Percentiles rank a stretch among this genome's conserved stretches.
Conservation (phyloP, 2,797 vertebrate genomes). For the Staurois parvus region DNA sequence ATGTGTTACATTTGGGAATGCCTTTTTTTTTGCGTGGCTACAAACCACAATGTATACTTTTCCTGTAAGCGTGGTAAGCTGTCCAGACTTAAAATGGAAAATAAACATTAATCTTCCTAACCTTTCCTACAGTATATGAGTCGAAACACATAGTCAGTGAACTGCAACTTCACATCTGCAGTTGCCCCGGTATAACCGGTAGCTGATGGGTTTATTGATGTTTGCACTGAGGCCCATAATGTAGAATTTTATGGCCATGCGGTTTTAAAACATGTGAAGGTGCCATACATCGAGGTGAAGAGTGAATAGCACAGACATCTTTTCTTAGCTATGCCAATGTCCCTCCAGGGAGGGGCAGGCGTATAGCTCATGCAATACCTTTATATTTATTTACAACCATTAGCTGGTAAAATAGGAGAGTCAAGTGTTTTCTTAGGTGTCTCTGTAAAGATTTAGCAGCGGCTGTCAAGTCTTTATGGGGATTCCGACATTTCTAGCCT, state of each 20-base stretch:
- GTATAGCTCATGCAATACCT: background rate
- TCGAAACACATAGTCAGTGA: slow-evolving; percentile 7
- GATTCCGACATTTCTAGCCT: slow-evolving; percentile 20
- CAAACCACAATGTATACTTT: background rate
- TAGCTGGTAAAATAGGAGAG: slow-evolving; percentile 19
- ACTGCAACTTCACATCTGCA: slow-evolving; percentile 24
- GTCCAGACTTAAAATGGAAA: slow-evolving; percentile 23
- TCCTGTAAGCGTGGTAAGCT: background rate
- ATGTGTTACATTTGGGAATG: background rate
- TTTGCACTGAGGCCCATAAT: slow-evolving; percentile 29
- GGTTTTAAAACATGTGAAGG: slow-evolving; percentile 19
- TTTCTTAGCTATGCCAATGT: background rate
- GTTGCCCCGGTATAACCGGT: background rate
- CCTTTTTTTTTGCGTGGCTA: background rate
- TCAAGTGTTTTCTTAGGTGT: slow-evolving; percentile 35
- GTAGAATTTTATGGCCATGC: background rate
- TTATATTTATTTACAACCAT: slow-evolving; percentile 12
- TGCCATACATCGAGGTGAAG: slow-evolving; percentile 9
- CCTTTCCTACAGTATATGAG: slow-evolving; percentile 11
- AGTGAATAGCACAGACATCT: slow-evolving; percentile 2
- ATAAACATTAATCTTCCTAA: slow-evolving; percentile 22
- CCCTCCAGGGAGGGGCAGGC: background rate
- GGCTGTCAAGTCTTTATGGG: slow-evolving; percentile 11
- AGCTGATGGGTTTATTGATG: slow-evolving; percentile 20
- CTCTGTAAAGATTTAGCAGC: slow-evolving; percentile 9